phyloP scores from a whole-genome alignment of 2,797 vertebrate species.

The Sebastes hopkinsi region DNA sequence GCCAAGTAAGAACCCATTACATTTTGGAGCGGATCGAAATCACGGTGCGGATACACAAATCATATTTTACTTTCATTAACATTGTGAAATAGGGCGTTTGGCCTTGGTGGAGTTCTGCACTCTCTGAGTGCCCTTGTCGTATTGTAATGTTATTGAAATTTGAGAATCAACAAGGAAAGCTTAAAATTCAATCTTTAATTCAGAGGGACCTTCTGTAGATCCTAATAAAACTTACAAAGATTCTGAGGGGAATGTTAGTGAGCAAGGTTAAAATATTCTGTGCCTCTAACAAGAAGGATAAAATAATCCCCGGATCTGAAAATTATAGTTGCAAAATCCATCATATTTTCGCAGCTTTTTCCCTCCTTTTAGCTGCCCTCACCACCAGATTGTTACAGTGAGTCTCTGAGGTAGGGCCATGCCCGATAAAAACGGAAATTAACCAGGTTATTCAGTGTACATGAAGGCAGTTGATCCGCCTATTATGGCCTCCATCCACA shows the following conservation, averaged over 20 bases:
- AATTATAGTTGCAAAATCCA: background rate
- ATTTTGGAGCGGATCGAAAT: too few species aligned
- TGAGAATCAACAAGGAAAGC: background rate
- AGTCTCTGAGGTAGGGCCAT: background rate
- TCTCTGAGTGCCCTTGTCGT: too few species aligned
- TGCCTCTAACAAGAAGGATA: background rate
- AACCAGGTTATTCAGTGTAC: conserved; percentile 6
- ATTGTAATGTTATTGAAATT: background rate
- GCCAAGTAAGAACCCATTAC: too few species aligned
- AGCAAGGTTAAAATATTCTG: background rate
- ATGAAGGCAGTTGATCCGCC: background rate
- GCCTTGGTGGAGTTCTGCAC: too few species aligned
- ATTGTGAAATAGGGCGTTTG: too few species aligned
- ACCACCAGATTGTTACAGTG: background rate
- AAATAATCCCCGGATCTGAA: background rate
- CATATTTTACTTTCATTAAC: too few species aligned
- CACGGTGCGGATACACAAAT: fast-evolving
- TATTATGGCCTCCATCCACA: background rate
- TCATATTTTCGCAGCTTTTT: background rate
- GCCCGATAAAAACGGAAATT: conserved; percentile 1
- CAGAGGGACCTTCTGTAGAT: background rate
- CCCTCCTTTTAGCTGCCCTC: background rate
- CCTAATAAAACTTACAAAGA: background rate
- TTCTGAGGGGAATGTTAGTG: background rate
- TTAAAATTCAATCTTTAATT: background rate